Evolutionary conservation across 2,888 invertebrate species (phyloP).

Genomic region (Conistra vaccinii): DNA sequence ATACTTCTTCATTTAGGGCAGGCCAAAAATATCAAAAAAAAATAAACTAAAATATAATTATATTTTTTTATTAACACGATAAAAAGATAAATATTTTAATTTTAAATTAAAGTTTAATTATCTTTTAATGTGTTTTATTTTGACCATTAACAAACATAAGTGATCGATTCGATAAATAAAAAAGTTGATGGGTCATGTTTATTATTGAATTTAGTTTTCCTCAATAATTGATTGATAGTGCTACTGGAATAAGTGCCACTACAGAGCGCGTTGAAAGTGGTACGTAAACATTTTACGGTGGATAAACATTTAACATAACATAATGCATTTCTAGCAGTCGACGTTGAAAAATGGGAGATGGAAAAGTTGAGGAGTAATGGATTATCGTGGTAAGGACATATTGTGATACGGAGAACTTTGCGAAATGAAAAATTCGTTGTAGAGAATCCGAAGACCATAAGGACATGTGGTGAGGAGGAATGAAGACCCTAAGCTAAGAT

Average conservation of each 20-base stretch:
- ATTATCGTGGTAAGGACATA: not conserved
- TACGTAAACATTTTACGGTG: constrained; percentile 27
- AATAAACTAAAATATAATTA: no score
- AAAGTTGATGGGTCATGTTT: constrained; percentile 3
- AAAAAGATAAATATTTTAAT: no score
- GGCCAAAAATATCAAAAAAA: no score
- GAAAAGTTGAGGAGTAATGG: not conserved
- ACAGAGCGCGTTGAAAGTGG: constrained; percentile 15
- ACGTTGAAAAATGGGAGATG: not conserved
- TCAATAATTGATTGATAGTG: constrained; percentile 25
- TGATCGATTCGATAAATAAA: constrained; percentile 9
- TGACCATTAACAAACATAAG: constrained; percentile 1
- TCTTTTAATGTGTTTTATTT: no score
- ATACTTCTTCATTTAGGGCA: no score
- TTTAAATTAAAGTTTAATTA: no score
- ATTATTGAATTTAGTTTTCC: constrained; percentile 21
- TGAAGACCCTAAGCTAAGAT: not conserved
- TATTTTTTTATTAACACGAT: no score
- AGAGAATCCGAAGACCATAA: not conserved
- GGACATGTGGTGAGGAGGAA: not conserved
- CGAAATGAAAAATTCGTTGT: not conserved
- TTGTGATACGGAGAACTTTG: not conserved
- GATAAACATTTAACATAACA: constrained; percentile 18
- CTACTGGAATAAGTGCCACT: constrained; percentile 14
- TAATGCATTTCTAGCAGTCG: constrained; percentile 3